Base-by-base conservation (phyloP, 2,797 vertebrate genomes). In the Eidolon dupreanum region DNA sequence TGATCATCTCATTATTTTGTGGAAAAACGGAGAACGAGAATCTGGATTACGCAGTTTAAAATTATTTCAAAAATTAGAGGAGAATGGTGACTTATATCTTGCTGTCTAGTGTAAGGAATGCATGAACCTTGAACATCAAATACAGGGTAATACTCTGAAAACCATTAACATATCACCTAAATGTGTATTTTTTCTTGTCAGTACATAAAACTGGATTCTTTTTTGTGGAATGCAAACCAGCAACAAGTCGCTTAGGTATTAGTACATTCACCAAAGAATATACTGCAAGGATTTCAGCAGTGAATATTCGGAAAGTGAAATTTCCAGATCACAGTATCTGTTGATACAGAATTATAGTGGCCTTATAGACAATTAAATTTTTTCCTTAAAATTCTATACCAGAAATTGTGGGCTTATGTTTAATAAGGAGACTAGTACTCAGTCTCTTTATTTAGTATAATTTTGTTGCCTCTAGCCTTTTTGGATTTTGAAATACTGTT, bases 1-100 rank as follows among this genome's bases (percentile, higher is more conserved):
- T 0, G 99, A 99, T 98, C 99, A 99, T 95, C 99, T 99, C 95
- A 98, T 99, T 96, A 99, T 99, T 86, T 97, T 99, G 97, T 99
- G 99, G 99, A 99, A 99, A 98, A 99, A 99, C 71, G 99, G 99
- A 78, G 99, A 99, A 92, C 97, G 98, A 84, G 99, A 99, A 98
- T 99, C 99, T 13, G 99, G 98, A 91, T 98, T 99, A 73, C 99
- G 99, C 96, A 99, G 99, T 95, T 98, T 99, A 93, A 98, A 98
- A 2, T 98, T 99, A 0, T 99, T 99, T 97, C 98, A 99, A 26
- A 99, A 99, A 95, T 98, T 99, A 97, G 99, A 99, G 77, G 98
- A 99, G 94, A 99, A 98, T 12, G 98, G 99, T 95, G 98, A 99
- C 79, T 98, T 99, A 41, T 93, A 98, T 93, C 90, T 94, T 63